Evolutionary conservation across 2,888 invertebrate species (phyloP).

Genomic region (Rotaria macrura): DNA sequence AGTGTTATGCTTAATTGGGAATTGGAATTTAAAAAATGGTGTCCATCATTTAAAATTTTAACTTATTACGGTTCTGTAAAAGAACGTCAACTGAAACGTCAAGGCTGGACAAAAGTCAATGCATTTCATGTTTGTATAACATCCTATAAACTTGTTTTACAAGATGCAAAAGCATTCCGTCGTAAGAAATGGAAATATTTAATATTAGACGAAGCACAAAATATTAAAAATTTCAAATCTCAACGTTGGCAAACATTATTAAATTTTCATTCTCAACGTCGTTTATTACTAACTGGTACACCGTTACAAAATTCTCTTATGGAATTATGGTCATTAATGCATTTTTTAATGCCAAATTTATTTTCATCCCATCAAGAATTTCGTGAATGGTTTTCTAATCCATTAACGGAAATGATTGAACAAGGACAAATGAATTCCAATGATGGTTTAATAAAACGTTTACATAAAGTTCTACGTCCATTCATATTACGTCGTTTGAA

Average conservation of each 20-base stretch:
- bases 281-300: constrained; percentile 76
- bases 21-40: constrained; percentile 99
- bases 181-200: constrained; percentile 95
- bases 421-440: constrained; percentile 74
- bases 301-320: constrained; percentile 88
- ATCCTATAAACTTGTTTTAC: constrained; percentile 90
- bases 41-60: constrained; percentile 93
- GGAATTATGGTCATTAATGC: constrained; percentile 95
- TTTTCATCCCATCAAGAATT: constrained; percentile 84
- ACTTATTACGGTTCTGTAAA: constrained; percentile 94
- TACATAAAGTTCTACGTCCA: constrained; percentile 83
- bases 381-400: constrained; percentile 96
- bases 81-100: constrained; percentile 61
- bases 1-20: constrained; percentile 99
- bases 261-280: constrained; percentile 80
- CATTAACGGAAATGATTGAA: constrained; percentile 88
- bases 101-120: constrained; percentile 92
- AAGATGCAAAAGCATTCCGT: constrained; percentile 92
- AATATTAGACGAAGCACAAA: constrained; percentile 90
- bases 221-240: constrained; percentile 97
- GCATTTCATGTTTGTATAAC: constrained; percentile 91
- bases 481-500: constrained; percentile 82
- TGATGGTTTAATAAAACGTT: constrained; percentile 70
- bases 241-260: constrained; percentile 92
- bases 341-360: constrained; percentile 91